phyloP scores from a whole-genome alignment of 23 tunicate genomes.

The Styela clava region DNA sequence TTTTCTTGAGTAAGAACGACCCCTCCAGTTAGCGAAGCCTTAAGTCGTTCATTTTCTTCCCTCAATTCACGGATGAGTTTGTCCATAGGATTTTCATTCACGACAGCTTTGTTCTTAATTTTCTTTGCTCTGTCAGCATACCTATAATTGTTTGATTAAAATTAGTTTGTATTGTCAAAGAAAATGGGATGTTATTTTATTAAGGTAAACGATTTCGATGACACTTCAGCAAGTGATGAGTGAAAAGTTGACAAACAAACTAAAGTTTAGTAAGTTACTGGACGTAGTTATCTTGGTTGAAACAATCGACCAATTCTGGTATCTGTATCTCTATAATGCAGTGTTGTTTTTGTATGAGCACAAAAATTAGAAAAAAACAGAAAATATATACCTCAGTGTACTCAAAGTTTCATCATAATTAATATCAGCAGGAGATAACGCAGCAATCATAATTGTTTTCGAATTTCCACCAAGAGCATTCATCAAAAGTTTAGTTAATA shows the following conservation, averaged over 20 bases:
- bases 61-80: slow-evolving; percentile 96
- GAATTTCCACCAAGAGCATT: slow-evolving; percentile 98
- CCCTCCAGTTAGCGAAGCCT: slow-evolving; percentile 37
- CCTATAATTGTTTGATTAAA: slow-evolving; percentile 26
- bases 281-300: too few relatives aligned
- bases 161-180: background rate
- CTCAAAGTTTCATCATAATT: slow-evolving; percentile 97
- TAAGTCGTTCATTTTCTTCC: slow-evolving; percentile 92
- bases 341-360: too few relatives aligned
- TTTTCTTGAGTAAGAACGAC: slow-evolving; percentile 41
- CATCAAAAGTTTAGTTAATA: slow-evolving; percentile 91
- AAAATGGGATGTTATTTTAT: too few relatives aligned
- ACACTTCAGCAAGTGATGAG: too few relatives aligned
- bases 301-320: too few relatives aligned
- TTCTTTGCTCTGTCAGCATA: slow-evolving; percentile 99
- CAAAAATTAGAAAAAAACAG: too few relatives aligned
- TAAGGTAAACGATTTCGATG: too few relatives aligned
- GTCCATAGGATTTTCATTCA: slow-evolving; percentile 97
- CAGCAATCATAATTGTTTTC: slow-evolving; percentile 99
- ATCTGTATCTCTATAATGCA: too few relatives aligned
- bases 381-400: slow-evolving; percentile 83
- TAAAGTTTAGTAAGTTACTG: too few relatives aligned
- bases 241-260: too few relatives aligned
- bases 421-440: slow-evolving; percentile 98
- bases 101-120: slow-evolving; percentile 96